Base-by-base conservation (phyloP, 2,888 invertebrate genomes). In the Caprella mutica region DNA sequence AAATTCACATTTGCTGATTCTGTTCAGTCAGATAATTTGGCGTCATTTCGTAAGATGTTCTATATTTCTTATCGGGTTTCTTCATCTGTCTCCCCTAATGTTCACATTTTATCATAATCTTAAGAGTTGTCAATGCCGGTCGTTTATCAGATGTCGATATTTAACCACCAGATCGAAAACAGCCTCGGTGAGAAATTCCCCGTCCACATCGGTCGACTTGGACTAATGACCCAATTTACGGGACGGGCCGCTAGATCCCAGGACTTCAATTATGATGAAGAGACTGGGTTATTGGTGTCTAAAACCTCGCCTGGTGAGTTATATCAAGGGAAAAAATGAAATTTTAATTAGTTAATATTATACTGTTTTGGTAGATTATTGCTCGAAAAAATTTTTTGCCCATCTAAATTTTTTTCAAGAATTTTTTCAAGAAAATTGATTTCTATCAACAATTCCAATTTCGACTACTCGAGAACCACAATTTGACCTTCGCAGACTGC, bases 131-230 rank as follows among this genome's bases (percentile, higher is more conserved):
- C n/a, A n/a, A n/a, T n/a, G n/a, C n/a, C n/a, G n/a, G n/a, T n/a
- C n/a, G n/a, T n/a, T n/a, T n/a, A n/a, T n/a, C n/a, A n/a, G n/a
- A n/a, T n/a, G n/a, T n/a, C n/a, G n/a, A n/a, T n/a, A n/a, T n/a
- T n/a, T n/a, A n/a, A n/a, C n/a, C n/a, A n/a, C n/a, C 56, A 64
- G 59, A 59, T 64, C 69, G 92, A 92, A 75, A 91, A 91, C 70
- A 89, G 89, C 9, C 89, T 90, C 74, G 90, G 91, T 71, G 89
- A 90, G 72, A 92, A 92, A 73, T 85, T 88, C 8, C 87, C 89
- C 70, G 77, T 96, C 58, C 86, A 86, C 72, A 90, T 94, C 73
- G 91, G 92, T 65, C 92, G 91, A 59, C 86, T 92, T 68, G 91
- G 92, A 40, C 86, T 89, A 69, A 79, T 96, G 68, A 86, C 90